Evolutionary conservation across 2,797 vertebrate species (phyloP).

Genomic region (Chrysocyon brachyurus): DNA sequence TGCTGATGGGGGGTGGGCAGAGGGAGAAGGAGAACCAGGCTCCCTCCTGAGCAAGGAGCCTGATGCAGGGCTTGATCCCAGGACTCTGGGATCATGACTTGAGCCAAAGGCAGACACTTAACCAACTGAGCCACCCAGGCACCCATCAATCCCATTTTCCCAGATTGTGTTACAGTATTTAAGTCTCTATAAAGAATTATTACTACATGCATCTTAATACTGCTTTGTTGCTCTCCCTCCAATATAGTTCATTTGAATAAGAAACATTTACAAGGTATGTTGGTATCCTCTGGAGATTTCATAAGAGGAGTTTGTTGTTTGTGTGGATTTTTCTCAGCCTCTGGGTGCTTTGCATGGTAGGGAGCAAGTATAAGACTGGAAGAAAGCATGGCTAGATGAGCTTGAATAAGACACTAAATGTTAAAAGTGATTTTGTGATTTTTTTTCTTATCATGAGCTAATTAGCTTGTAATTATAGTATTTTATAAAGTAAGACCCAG

Average conservation of each 20-base stretch:
- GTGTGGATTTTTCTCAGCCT: not conserved
- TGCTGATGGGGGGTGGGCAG: too few species aligned
- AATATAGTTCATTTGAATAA: not conserved
- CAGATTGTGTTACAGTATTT: not conserved
- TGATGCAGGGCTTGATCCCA: too few species aligned
- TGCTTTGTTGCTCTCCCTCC: not conserved
- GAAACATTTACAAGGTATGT: not conserved
- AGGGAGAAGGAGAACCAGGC: too few species aligned
- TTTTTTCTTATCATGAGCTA: not conserved
- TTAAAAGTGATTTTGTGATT: not conserved
- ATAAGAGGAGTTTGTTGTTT: not conserved
- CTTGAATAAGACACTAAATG: not conserved
- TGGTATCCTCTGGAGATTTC: not conserved
- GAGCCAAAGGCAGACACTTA: too few species aligned
- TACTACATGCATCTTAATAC: not conserved
- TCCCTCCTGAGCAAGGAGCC: too few species aligned
- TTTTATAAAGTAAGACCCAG: not conserved
- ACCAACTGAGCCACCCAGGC: too few species aligned
- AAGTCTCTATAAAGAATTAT: not conserved
- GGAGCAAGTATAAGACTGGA: not conserved
- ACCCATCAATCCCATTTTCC: not conserved
- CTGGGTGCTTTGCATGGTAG: not conserved
- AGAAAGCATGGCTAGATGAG: not conserved
- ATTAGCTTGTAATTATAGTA: not conserved
- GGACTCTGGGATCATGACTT: too few species aligned